Conservation (phyloP, 2,113 vertebrate genomes). For the Dasyurus viverrinus region DNA sequence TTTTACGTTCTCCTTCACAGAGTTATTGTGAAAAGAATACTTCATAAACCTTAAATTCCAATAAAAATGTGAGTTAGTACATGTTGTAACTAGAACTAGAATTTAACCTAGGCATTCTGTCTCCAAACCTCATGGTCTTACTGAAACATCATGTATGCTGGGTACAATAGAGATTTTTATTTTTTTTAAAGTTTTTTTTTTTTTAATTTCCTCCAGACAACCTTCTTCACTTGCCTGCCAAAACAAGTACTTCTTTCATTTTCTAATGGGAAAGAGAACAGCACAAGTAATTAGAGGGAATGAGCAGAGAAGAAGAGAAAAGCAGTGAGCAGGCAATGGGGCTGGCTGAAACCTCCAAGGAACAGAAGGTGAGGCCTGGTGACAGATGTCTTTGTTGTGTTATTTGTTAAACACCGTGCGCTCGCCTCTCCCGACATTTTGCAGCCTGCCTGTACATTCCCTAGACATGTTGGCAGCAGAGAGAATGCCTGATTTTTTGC, state of each 20-base stretch:
- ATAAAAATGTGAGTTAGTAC: neutral
- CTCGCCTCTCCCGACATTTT: conserved; percentile 67
- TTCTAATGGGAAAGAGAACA: conserved; percentile 53
- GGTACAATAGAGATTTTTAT: conserved; percentile 48
- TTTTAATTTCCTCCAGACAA: conserved; percentile 55
- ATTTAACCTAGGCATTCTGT: neutral
- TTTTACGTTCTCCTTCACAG: neutral
- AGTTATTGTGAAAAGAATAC: neutral
- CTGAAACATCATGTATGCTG: conserved; percentile 35
- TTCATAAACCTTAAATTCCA: neutral
- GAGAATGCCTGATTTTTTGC: conserved; percentile 12
- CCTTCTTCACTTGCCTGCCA: conserved; percentile 53
- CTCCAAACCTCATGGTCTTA: neutral
- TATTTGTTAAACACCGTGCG: conserved; percentile 77
- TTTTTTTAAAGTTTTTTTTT: neutral
- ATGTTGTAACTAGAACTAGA: neutral
- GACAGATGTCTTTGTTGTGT: conserved; percentile 80
- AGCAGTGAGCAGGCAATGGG: conserved; percentile 1
- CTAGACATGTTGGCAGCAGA: conserved; percentile 33
- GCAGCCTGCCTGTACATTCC: conserved; percentile 57
- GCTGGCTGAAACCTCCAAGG: conserved; percentile 68
- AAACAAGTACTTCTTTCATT: conserved; percentile 58
- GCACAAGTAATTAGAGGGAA: conserved; percentile 73
- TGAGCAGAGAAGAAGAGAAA: conserved; percentile 64
- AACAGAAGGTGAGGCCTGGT: conserved; percentile 77